Evolutionary conservation across 1,140 invertebrate genomes (phyloP).

Genomic region (Sipha flava): DNA sequence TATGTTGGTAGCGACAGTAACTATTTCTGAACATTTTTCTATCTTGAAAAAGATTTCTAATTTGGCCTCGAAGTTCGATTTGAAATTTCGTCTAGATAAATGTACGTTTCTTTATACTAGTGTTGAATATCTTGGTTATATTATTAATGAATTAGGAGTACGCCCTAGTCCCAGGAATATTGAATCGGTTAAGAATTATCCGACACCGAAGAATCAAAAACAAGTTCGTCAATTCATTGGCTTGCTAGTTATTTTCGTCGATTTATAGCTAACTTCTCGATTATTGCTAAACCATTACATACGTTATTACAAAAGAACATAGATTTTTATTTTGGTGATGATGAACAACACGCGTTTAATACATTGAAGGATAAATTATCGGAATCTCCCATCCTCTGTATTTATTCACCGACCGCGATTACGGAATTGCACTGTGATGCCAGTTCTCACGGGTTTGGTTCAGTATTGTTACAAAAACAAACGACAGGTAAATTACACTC

Average conservation of each 20-base stretch:
- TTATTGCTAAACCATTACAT: constrained; percentile 40
- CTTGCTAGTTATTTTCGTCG: constrained; percentile 42
- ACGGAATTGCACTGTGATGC: constrained; percentile 39
- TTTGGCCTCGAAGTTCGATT: not conserved
- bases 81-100: constrained; percentile 38
- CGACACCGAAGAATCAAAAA: constrained; percentile 39
- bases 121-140: constrained; percentile 41
- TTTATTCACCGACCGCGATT: not conserved
- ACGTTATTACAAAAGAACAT: constrained; percentile 35
- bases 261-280: constrained; percentile 41
- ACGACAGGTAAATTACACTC: not conserved
- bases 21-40: not conserved
- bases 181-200: constrained; percentile 39
- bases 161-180: constrained; percentile 41
- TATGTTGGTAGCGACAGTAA: not conserved
- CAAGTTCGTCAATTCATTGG: constrained; percentile 42
- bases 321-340: not conserved
- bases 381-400: not conserved
- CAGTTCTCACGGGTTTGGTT: not conserved
- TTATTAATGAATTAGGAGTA: constrained; percentile 40
- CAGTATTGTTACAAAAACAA: not conserved
- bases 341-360: not conserved
- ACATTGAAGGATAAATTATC: not conserved
- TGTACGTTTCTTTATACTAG: constrained; percentile 39
- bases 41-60: not conserved